Percentiles rank a stretch among this genome's conserved stretches.
Conservation (phyloP, 92 coral and sea anemone species). For the Paramuricea clavata region DNA sequence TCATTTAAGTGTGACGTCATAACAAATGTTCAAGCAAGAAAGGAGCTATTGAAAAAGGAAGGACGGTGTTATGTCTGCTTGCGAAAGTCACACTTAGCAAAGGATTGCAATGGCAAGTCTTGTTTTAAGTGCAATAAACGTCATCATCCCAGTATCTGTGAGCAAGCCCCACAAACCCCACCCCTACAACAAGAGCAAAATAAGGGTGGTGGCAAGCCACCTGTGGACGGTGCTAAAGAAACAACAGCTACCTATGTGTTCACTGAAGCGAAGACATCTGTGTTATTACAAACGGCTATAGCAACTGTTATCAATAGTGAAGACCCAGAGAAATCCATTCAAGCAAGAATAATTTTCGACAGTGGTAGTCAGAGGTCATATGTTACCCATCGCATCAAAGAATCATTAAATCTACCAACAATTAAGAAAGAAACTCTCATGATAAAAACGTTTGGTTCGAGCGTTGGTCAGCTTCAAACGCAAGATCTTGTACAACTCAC, state of each 20-base stretch:
- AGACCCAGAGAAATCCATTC: not conserved
- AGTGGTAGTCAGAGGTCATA: conserved; percentile 38
- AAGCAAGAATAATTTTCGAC: conserved; percentile 38
- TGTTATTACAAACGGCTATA: conserved; percentile 49
- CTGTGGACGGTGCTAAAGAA: conserved; percentile 19
- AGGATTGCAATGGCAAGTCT: conserved; percentile 1
- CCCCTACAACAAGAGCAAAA: not conserved
- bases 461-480: not conserved
- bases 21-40: not conserved
- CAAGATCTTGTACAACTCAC: not conserved
- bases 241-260: not conserved
- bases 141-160: conserved; percentile 43
- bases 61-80: conserved; percentile 46
- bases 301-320: conserved; percentile 21
- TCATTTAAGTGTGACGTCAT: conserved; percentile 8
- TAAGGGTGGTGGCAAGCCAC: not conserved
- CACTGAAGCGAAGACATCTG: conserved; percentile 2
- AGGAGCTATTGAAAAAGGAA: not conserved
- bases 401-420: not conserved
- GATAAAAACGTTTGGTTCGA: conserved; percentile 39
- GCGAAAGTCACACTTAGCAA: conserved; percentile 6
- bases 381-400: not conserved
- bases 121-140: conserved; percentile 39
- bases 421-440: not conserved
- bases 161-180: not conserved